Evolutionary conservation across 2,113 vertebrate species (phyloP).

Genomic region (Semicossyphus pulcher): DNA sequence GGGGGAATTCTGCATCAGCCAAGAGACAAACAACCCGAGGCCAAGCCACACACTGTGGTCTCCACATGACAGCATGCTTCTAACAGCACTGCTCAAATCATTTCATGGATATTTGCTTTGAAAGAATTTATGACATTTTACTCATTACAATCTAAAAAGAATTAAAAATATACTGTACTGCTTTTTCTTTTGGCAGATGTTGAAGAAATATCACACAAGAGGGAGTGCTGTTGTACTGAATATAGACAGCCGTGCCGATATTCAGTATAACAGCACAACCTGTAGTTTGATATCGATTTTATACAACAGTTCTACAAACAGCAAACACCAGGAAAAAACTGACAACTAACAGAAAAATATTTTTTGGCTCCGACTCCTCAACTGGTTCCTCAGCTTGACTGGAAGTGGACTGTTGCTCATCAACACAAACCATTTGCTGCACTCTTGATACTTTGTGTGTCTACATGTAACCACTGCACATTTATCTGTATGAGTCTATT

Average conservation of each 20-base stretch:
- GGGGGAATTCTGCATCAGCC: slow-evolving; percentile 72
- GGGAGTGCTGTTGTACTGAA: neutral
- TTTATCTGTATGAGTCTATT: too few species aligned
- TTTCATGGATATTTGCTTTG: neutral
- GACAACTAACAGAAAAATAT: too few species aligned
- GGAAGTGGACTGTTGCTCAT: too few species aligned
- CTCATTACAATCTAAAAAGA: neutral
- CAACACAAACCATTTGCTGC: too few species aligned
- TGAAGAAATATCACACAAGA: neutral
- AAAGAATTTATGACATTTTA: neutral
- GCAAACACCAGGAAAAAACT: too few species aligned
- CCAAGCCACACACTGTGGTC: slow-evolving; percentile 16
- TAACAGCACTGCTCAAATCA: neutral
- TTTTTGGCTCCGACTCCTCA: too few species aligned
- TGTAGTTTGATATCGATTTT: neutral
- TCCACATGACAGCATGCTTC: slow-evolving; percentile 14
- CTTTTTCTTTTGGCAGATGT: neutral
- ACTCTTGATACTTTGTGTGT: too few species aligned
- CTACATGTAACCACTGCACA: too few species aligned
- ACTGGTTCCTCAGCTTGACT: too few species aligned
- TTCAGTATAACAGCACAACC: too few species aligned
- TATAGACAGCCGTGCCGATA: neutral
- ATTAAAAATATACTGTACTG: neutral
- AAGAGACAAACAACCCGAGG: slow-evolving; percentile 59
- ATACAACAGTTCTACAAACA: neutral